These are phyloP conservation scores for Tachysurus fulvidraco DNA, from an alignment of 2,113 vertebrate species.

Conservation along the genomic window DNA sequence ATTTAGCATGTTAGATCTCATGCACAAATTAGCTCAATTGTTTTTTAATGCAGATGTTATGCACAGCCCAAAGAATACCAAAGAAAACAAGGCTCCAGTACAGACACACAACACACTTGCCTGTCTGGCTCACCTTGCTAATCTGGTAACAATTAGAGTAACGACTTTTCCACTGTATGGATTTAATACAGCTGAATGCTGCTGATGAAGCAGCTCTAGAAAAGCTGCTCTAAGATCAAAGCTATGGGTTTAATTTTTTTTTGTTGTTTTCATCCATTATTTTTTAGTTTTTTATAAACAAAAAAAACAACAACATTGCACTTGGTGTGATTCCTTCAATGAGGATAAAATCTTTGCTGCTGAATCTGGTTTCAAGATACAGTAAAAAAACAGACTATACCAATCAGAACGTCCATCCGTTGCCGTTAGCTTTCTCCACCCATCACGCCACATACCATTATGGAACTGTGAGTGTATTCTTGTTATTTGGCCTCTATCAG, in stretches of 20 bases:
- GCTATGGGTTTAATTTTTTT: background rate
- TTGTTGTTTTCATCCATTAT: background rate
- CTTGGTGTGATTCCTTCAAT: background rate
- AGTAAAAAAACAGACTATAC: background rate
- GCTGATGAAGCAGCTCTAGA: slow-evolving; percentile 1
- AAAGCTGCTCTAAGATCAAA: slow-evolving; percentile 28
- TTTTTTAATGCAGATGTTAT: background rate
- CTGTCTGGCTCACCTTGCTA: slow-evolving; percentile 44
- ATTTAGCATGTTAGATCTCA: background rate
- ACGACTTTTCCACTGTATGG: slow-evolving; percentile 54
- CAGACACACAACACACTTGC: slow-evolving; percentile 34
- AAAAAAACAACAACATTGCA: background rate
- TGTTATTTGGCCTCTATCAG: slow-evolving; percentile 47
- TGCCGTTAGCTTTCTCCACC: slow-evolving; percentile 38
- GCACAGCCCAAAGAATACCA: slow-evolving; percentile 2
- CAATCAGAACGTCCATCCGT: background rate
- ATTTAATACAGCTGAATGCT: slow-evolving; percentile 39
- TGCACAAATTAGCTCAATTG: background rate
- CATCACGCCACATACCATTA: slow-evolving; percentile 57
- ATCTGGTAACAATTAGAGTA: slow-evolving; percentile 64
- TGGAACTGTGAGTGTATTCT: slow-evolving; percentile 49
- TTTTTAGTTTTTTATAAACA: background rate
- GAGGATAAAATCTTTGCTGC: background rate
- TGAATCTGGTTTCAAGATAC: background rate
- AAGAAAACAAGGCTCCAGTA: slow-evolving; percentile 26